Base-by-base conservation (phyloP, 2,888 invertebrate genomes). In the Sminthurides aquaticus region DNA sequence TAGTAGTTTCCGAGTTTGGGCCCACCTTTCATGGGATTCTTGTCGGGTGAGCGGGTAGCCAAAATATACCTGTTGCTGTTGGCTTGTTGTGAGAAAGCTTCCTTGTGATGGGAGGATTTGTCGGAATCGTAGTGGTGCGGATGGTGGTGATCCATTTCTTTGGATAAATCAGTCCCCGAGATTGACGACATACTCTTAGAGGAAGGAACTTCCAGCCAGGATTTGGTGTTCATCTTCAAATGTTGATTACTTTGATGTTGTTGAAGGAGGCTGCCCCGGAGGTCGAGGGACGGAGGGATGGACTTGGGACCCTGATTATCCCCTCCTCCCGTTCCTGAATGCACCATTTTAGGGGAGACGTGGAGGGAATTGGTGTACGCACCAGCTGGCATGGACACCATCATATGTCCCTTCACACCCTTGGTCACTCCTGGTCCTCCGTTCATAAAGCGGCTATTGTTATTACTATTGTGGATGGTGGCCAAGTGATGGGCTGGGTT, bases 341-440 rank as follows among this genome's bases (percentile, higher is more conserved):
- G 18, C 22, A 20, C 52, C 8, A 22, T 5, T 22, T 52, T 52
- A 8, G 11, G 11, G 18, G 52, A 20, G 20, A 8, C 11, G 11
- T 18, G 11, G 20, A 20, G 20, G 18, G 18, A 22, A 52, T 15
- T 20, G 22, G 5, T 15, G 11, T 8, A 18, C 5, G 15, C 18
- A 20, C 11, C 11, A 11, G 43, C 5, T 34, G 43, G 43, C 43
- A 34, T 34, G 8, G 43, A 15, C 15, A 15, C 43, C 52, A 52
- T 52, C 52, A 52, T 52, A 15, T 5, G 11, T 18, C 5, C 52
- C 20, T 20, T 15, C 15, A 71, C 66, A 15, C 67, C 69, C 56
- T 71, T 71, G 2, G 71, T 65, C 18, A 70, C 55, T 2, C 69
- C 69, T 20, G 57, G 48, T 20, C 62, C 57, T 20, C 49, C 48